Conservation (phyloP, 2,888 invertebrate species). For the Aspidiotus rigidus region DNA sequence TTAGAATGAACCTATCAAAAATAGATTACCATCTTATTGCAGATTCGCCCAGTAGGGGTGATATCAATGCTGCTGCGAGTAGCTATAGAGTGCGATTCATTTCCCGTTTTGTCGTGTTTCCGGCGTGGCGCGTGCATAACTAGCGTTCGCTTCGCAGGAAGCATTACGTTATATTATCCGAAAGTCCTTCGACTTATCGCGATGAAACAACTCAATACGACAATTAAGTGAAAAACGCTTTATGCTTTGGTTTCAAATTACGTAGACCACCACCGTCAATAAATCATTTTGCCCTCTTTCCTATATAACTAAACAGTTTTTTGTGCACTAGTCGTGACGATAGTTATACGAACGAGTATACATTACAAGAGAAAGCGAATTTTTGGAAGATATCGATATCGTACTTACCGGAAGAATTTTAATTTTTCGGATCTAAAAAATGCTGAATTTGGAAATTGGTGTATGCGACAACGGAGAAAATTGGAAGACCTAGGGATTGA, state of each 20-base stretch:
- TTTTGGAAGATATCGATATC: too few species aligned
- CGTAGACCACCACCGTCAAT: constrained; percentile 12
- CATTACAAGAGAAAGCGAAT: too few species aligned
- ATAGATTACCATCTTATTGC: constrained; percentile 25
- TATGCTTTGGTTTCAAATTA: constrained; percentile 31
- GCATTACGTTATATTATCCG: constrained; percentile 31
- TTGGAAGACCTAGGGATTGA: too few species aligned
- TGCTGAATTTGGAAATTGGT: too few species aligned
- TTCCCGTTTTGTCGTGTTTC: constrained; percentile 31
- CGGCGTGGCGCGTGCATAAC: constrained; percentile 18
- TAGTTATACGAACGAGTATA: too few species aligned
- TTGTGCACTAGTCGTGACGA: too few species aligned
- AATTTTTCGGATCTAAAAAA: too few species aligned
- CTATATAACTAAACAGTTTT: too few species aligned
- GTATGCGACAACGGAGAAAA: too few species aligned
- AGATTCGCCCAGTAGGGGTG: not conserved
- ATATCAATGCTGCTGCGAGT: not conserved
- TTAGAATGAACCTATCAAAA: constrained; percentile 21
- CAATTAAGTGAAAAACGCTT: constrained; percentile 30
- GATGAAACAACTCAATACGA: constrained; percentile 14
- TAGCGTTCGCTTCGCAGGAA: constrained; percentile 21
- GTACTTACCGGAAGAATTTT: too few species aligned
- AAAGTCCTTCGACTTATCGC: constrained; percentile 28
- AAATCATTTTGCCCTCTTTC: constrained; percentile 15
- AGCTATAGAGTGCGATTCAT: constrained; percentile 22